Evolutionary conservation across 2,888 invertebrate species (phyloP), one percentile per base, ranked within the genome.

Genomic region (Xiphydria camelus): DNA sequence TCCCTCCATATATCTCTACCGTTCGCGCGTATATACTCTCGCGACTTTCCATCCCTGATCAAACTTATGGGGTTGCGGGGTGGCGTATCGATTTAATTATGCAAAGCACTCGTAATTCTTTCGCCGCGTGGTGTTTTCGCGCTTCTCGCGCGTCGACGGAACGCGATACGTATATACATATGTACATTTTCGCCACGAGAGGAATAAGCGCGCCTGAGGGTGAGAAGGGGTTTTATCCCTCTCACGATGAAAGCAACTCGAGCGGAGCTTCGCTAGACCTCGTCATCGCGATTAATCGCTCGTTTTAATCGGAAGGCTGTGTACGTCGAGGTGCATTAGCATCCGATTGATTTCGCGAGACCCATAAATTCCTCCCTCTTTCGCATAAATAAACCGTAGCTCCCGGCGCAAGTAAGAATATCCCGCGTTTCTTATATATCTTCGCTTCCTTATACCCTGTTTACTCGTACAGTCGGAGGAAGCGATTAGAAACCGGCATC

Each of bases 401-500:
- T 15, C 29, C 15, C 14, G 18, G 23, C n/a, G n/a, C 23, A n/a
- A 23, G 23, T n/a, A 23, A n/a, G 6, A n/a, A 7, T 23, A 6
- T n/a, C 7, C 23, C 23, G 23, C 23, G 7, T 7, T 23, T 23
- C 23, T n/a, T n/a, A n/a, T n/a, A n/a, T n/a, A n/a, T n/a, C n/a
- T n/a, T n/a, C n/a, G n/a, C n/a, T n/a, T n/a, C n/a, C n/a, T n/a
- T n/a, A n/a, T 15, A 29, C 29, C 29, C 29, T 29, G 15, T 29
- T 29, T 29, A 29, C 15, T 29, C 14, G 29, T n/a, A n/a, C 50
- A 59, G 60, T 61, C 53, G 51, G 54, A 45, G n/a, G n/a, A n/a
- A n/a, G 58, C 52, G 62, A 66, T 64, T 64, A 64, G 58, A 59
- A 55, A 45, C 48, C 47, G 41, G 37, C 41, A 50, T 42, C 46